Percentiles rank a stretch among this genome's conserved stretches.
These are phyloP conservation scores for Forbesichthys agassizii DNA, from an alignment of 2,113 vertebrate species.

Conservation along the genomic window DNA sequence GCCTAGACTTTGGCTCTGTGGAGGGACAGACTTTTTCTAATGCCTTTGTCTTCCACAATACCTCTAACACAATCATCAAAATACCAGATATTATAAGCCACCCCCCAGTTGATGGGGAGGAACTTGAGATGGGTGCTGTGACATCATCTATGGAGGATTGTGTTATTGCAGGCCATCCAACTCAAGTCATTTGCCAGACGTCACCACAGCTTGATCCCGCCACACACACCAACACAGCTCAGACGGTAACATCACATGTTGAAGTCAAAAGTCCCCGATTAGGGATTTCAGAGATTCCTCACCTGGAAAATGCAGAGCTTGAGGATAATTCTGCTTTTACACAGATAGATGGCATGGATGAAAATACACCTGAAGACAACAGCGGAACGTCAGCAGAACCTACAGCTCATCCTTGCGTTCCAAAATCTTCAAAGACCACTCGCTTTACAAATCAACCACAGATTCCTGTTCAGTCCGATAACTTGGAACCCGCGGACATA, in stretches of 20 bases:
- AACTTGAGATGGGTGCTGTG: constrained; percentile 54
- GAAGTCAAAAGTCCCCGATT: background rate
- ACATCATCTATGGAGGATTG: constrained; percentile 20
- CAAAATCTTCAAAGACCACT: constrained; percentile 7
- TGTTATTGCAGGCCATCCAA: background rate
- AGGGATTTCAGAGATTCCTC: constrained; percentile 14
- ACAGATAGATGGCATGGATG: constrained; percentile 7
- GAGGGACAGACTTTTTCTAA: constrained; percentile 2
- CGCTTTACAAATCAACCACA: constrained; percentile 13
- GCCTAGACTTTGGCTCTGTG: background rate
- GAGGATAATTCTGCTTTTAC: background rate
- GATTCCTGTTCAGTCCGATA: constrained; percentile 7
- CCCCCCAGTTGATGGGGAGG: constrained; percentile 67
- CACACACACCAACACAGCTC: background rate
- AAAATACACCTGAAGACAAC: constrained; percentile 13
- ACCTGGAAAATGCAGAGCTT: constrained; percentile 1
- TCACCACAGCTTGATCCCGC: constrained; percentile 28
- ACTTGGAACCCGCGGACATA: constrained; percentile 13
- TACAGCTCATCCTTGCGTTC: constrained; percentile 10
- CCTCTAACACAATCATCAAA: constrained; percentile 40
- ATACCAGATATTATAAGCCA: constrained; percentile 68
- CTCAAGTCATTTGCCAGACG: constrained; percentile 12
- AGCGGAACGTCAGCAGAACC: background rate
- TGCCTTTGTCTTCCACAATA: constrained; percentile 48
- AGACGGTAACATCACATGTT: background rate